Evolutionary conservation across 2,113 vertebrate species (phyloP).

Genomic region (Pomatorhinus ruficollis): DNA sequence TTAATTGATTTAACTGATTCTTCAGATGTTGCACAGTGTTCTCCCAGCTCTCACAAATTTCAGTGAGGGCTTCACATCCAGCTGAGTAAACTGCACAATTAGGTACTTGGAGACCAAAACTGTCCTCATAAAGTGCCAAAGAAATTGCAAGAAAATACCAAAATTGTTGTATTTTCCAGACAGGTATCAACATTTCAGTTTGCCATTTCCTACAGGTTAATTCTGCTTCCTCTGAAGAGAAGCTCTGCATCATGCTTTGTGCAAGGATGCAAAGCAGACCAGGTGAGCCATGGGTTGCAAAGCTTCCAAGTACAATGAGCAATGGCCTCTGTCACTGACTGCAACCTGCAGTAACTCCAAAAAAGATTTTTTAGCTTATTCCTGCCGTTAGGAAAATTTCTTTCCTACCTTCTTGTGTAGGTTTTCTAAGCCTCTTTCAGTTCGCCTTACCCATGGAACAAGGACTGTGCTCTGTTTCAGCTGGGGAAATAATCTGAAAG

Average conservation of each 20-base stretch:
- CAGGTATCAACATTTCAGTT: background rate
- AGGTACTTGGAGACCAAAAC: background rate
- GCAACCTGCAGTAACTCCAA: background rate
- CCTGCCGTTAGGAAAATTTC: background rate
- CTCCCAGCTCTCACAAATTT: background rate
- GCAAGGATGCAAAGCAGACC: background rate
- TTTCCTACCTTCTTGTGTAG: background rate
- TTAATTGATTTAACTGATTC: background rate
- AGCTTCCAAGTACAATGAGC: background rate
- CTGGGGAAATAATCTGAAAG: background rate
- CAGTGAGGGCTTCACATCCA: background rate
- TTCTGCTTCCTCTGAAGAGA: background rate
- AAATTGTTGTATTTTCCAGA: background rate
- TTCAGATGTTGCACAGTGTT: background rate
- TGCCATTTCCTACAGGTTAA: background rate
- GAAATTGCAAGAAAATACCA: background rate
- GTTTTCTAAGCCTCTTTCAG: background rate
- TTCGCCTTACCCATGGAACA: background rate
- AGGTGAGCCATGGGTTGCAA: background rate
- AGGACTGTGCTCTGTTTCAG: background rate
- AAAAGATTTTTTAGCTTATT: background rate
- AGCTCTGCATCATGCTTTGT: background rate
- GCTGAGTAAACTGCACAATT: background rate
- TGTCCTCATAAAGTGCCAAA: background rate
- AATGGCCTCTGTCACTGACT: background rate